Evolutionary conservation across 2,888 invertebrate genomes (phyloP).

Genomic region (Fragum fragum): DNA sequence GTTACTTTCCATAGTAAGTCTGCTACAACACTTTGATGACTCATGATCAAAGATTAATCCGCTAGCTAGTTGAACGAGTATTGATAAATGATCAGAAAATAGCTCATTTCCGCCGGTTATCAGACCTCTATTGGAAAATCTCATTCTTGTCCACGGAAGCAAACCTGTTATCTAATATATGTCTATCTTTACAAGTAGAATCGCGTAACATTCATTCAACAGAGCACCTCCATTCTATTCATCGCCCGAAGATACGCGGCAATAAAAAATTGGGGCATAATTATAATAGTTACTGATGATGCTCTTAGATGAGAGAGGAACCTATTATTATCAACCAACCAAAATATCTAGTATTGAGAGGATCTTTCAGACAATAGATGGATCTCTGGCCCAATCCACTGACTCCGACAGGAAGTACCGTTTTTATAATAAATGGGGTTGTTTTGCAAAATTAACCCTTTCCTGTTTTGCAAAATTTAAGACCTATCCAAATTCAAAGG

Average conservation of each 20-base stretch:
- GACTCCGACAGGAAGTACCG: too few relatives aligned
- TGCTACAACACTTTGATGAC: slow-evolving; percentile 1
- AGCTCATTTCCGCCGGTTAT: neutral
- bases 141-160: slow-evolving; percentile 1
- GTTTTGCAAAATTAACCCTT: too few relatives aligned
- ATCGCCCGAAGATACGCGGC: neutral
- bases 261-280: too few relatives aligned
- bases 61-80: neutral
- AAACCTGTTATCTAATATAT: slow-evolving; percentile 1
- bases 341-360: too few relatives aligned
- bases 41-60: slow-evolving; percentile 1
- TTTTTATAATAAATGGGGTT: too few relatives aligned
- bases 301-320: too few relatives aligned
- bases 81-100: slow-evolving; percentile 16
- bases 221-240: neutral
- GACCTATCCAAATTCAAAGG: too few relatives aligned
- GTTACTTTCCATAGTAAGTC: neutral
- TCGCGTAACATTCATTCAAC: neutral
- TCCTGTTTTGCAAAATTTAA: too few relatives aligned
- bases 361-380: too few relatives aligned
- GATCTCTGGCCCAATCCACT: too few relatives aligned
- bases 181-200: slow-evolving; percentile 6
- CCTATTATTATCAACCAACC: too few relatives aligned
- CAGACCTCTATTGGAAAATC: neutral
- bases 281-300: too few relatives aligned